These are phyloP conservation scores for Clarias pachynema DNA, from an alignment of 2,797 vertebrate species.

Conservation along the genomic window DNA sequence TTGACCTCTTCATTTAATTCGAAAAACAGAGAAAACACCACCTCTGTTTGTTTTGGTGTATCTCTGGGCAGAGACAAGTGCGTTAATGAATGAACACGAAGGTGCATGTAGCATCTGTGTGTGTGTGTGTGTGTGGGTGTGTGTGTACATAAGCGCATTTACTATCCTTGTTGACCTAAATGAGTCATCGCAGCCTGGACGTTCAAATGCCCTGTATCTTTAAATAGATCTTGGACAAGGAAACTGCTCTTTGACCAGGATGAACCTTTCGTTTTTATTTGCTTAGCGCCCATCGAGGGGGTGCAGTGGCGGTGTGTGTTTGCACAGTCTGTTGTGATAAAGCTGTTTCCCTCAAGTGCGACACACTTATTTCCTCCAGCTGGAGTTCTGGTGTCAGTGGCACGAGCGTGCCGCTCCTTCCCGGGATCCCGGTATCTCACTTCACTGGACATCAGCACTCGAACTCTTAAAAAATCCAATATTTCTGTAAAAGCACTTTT, in stretches of 20 bases:
- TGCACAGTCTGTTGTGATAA: slow-evolving; percentile 44
- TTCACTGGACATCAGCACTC: not conserved
- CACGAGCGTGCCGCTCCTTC: slow-evolving; percentile 31
- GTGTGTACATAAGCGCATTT: slow-evolving; percentile 37
- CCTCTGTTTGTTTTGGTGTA: slow-evolving; percentile 60
- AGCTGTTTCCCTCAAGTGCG: slow-evolving; percentile 29
- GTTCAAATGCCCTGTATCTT: slow-evolving; percentile 45
- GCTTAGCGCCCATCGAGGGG: slow-evolving; percentile 35
- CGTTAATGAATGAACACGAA: slow-evolving; percentile 42
- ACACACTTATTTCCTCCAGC: slow-evolving; percentile 49
- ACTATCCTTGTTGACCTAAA: slow-evolving; percentile 54
- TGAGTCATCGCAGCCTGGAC: slow-evolving; percentile 52
- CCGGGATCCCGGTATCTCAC: slow-evolving; percentile 12
- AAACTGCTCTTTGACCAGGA: slow-evolving; percentile 45
- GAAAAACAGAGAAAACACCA: not conserved
- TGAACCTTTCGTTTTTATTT: slow-evolving; percentile 49
- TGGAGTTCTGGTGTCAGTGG: slow-evolving; percentile 33
- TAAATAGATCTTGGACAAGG: slow-evolving; percentile 48
- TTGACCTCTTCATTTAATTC: not conserved
- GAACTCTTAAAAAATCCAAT: slow-evolving; percentile 7
- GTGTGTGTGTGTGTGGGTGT: slow-evolving; percentile 18
- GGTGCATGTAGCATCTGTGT: slow-evolving; percentile 24
- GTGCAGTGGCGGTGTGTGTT: slow-evolving; percentile 45
- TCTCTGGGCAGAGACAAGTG: slow-evolving; percentile 31
- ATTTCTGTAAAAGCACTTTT: slow-evolving; percentile 15